phyloP scores from a whole-genome alignment of 1,140 invertebrate species.

The Ostrea denselamellosa region DNA sequence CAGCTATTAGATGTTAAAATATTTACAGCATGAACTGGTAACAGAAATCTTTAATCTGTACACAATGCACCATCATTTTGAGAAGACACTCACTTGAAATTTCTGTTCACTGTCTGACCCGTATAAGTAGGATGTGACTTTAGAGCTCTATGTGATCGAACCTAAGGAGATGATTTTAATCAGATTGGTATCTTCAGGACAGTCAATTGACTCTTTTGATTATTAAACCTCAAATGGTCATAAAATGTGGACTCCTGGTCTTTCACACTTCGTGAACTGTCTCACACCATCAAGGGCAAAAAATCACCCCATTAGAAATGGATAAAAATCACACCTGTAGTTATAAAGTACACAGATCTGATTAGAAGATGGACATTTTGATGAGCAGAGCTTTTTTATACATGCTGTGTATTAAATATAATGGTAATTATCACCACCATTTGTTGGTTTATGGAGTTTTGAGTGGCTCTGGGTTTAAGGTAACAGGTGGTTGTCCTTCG shows the following conservation, averaged over 20 bases:
- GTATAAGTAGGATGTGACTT: too few species aligned
- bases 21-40: too few species aligned
- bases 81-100: too few species aligned
- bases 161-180: too few species aligned
- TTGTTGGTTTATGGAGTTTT: neutral
- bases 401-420: neutral
- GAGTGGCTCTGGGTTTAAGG: neutral
- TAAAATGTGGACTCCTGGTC: neutral
- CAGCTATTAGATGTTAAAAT: too few species aligned
- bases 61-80: too few species aligned
- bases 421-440: neutral
- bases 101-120: too few species aligned
- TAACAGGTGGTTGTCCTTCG: neutral
- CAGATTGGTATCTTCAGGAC: neutral
- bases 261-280: neutral
- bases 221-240: neutral
- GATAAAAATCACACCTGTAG: constrained; percentile 26
- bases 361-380: neutral
- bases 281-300: neutral
- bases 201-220: neutral
- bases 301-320: neutral
- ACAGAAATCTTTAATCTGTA: too few species aligned
- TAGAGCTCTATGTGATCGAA: too few species aligned
- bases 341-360: neutral
- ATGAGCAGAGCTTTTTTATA: neutral